Evolutionary conservation across 1,140 invertebrate genomes (phyloP).

Genomic region (Cydia amplana): DNA sequence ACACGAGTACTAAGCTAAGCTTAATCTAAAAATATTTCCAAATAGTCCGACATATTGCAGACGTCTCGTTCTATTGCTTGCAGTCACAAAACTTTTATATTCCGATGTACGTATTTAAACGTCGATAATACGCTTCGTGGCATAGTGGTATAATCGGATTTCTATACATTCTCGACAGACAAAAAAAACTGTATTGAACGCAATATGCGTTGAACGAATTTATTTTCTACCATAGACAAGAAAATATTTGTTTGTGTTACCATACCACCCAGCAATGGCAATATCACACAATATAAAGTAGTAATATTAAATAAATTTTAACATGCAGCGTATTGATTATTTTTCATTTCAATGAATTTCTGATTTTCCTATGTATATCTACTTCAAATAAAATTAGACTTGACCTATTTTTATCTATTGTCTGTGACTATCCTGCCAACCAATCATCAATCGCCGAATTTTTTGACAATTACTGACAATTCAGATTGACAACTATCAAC

Average conservation of each 20-base stretch:
- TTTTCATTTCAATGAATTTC: too few relatives aligned
- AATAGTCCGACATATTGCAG: constrained; percentile 79
- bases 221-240: constrained; percentile 34
- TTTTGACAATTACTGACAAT: background rate
- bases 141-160: constrained; percentile 41
- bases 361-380: background rate
- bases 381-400: background rate
- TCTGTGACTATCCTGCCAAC: background rate
- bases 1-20: constrained; percentile 54
- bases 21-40: constrained; percentile 78
- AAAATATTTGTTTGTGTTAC: constrained; percentile 23
- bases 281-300: too few relatives aligned
- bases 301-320: background rate
- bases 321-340: too few relatives aligned
- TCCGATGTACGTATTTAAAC: constrained; percentile 52
- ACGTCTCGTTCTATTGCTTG: constrained; percentile 68
- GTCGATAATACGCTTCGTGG: constrained; percentile 47
- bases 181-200: constrained; percentile 10
- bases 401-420: background rate
- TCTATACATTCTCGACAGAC: constrained; percentile 38
- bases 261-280: background rate
- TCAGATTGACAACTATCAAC: background rate
- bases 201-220: constrained; percentile 43
- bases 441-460: background rate
- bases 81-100: constrained; percentile 54